Evolutionary conservation across 2,797 vertebrate species (phyloP), one percentile per base, ranked within the genome.

Genomic region (Corythornis leucogaster): DNA sequence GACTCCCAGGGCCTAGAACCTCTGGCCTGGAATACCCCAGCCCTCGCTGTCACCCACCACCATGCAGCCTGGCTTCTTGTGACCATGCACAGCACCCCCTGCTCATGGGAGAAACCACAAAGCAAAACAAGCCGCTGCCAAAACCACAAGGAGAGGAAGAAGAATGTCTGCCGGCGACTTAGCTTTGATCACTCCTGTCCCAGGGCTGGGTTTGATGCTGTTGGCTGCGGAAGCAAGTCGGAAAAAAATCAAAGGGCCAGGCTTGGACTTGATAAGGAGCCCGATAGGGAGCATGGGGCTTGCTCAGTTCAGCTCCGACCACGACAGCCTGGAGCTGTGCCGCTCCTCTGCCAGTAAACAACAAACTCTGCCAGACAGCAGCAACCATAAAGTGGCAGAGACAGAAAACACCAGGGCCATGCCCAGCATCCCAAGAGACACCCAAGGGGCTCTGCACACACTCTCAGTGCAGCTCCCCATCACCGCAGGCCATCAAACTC

Each of bases 71-170:
- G 76, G 82, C 91, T 94, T 92, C 94, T 86, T 78, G 81, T 11
- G 25, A 40, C 87, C 24, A 1, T 0, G 2, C 8, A 0, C 21
- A 0, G 95, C 93, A 88, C 91, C 93, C 95, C 89, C 90, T 2
- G 1, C 78, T 91, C 86, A 30, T 75, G 88, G 86, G 75, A 90
- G 84, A 94, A 93, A 92, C 95, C 94, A 82, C 95, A 92, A 87
- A 95, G 80, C 88, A 79, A 90, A 93, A 91, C 71, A 90, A 85
- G 68, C 58, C 0, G 3, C 90, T 84, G 92, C 90, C 85, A 93
- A 53, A 94, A 87, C 75, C 93, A 81, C 90, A 85, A 82, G 71
- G 61, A 74, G 31, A 91, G 77, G 74, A 91, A 81, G 74, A 91
- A 75, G 84, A 93, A 92, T 88, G 92, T 91, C 93, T 94, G 91